Evolutionary conservation across 92 coral and sea anemone species (phyloP), one percentile per base, ranked within the genome.

Genomic region (Palythoa heliodiscus): DNA sequence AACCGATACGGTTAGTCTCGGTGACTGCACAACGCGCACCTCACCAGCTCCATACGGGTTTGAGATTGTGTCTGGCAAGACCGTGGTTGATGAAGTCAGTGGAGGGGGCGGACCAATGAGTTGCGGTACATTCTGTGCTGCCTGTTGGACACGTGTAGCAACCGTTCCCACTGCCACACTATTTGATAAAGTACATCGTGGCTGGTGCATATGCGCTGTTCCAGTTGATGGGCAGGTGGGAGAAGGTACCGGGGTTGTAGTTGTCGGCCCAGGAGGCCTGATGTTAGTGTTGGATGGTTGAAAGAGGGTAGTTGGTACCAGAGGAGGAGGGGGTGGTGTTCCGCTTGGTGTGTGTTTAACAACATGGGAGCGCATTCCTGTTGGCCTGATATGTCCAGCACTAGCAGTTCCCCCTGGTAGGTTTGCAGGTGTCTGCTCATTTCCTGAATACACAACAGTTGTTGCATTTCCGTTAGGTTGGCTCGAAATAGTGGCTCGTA

Each of bases 1-100:
- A 53, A 91, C 92, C 8, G 89, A 93, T 85, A 88, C 84, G 35
- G 90, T 77, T 52, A 91, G 95, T 73, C 95, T 90, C 53, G 90
- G 95, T 37, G 89, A 55, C 20, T 90, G 88, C 7, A 66, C 5
- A 11, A 83, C 60, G 25, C 75, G 82, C 68, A 73, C 80, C 13
- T 87, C 85, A 29, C 87, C 70, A 19, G 37, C 39, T 7, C 83
- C 83, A 37, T 47, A 60, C 23, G 82, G 72, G 3, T 47, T 57
- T 25, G 47, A 70, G 52, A 19, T 16, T 40, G 73, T 67, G 20
- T 70, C 70, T 54, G 43, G 35, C 74, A 68, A 50, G 37, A 80
- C 14, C 6, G 84, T 80, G n/a, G 61, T 61, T 23, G 84, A 35
- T 11, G 84, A 80, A 11, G 84, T 80, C 63, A 80, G 63, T 43